Evolutionary conservation across 2,113 vertebrate genomes (phyloP), one percentile per base, ranked within the genome.

Genomic region (Grallaria varia): DNA sequence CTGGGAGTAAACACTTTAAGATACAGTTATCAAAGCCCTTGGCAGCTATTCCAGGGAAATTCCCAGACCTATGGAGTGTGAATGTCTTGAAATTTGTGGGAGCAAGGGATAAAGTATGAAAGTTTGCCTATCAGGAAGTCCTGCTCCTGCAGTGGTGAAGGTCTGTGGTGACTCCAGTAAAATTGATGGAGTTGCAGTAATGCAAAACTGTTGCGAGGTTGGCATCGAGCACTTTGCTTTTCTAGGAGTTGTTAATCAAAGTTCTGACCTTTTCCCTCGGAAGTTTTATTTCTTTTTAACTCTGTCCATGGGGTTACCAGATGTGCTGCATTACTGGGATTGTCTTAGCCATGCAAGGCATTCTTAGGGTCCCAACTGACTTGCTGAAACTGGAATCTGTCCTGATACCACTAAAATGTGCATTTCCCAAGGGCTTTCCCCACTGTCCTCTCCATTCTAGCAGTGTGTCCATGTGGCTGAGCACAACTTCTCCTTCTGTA

Each of bases 211-310:
- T 81, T 68, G 52, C 81, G 83, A 93, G 64, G 76, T 73, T 0
- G 0, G n/a, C 68, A 68, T 78, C 17, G 30, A 84, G 53, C 56
- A 75, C 72, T 95, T 86, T 72, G 56, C 68, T 95, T 89, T 95
- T 59, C 85, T 84, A 40, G 52, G 60, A 72, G 60, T 40, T 81
- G 94, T 92, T 94, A 92, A 78, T 80, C 68, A 83, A 81, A 84
- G 16, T 75, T 92, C 68, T 96, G 92, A 94, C 73, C 72, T 92
- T 94, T 96, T 84, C 89, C 85, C 88, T 92, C 64, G 78, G 83
- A 83, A 92, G 72, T 75, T 95, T 94, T 95, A 85, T 88, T 96
- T 96, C 89, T 90, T 90, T 83, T 85, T 45, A 93, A 80, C 75
- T 93, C 63, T 88, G 37, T 81, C 68, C 91, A 45, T 93, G 75